Evolutionary conservation across 2,888 invertebrate species (phyloP).

Genomic region (Eupithecia vulgata): DNA sequence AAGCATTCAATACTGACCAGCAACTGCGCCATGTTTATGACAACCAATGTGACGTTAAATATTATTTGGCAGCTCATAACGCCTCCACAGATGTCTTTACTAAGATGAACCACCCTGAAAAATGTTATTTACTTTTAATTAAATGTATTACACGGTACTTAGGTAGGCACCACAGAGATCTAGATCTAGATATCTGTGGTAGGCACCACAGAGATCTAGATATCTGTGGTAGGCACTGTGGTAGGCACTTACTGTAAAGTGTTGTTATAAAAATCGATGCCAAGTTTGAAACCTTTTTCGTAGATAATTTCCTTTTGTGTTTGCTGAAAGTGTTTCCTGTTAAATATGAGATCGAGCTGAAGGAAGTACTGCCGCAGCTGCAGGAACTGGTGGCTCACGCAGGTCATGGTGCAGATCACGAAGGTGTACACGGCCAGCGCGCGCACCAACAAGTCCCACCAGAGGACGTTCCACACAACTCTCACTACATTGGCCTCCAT

Average conservation of each 20-base stretch:
- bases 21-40: slow-evolving; percentile 40
- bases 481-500: slow-evolving; percentile 10
- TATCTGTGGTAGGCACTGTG: neutral
- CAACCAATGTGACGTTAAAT: slow-evolving; percentile 39
- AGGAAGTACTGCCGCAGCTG: slow-evolving; percentile 54
- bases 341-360: slow-evolving; percentile 48
- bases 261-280: slow-evolving; percentile 52
- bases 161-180: no score
- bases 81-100: slow-evolving; percentile 43
- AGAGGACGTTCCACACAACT: slow-evolving; percentile 18
- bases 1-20: slow-evolving; percentile 32
- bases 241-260: slow-evolving; percentile 50
- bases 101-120: slow-evolving; percentile 40
- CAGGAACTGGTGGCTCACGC: slow-evolving; percentile 51
- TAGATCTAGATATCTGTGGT: no score
- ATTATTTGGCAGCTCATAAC: slow-evolving; percentile 50
- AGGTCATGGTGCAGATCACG: slow-evolving; percentile 26
- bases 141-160: no score
- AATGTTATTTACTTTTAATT: neutral
- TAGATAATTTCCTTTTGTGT: slow-evolving; percentile 48
- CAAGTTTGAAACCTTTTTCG: slow-evolving; percentile 48
- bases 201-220: no score
- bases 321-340: slow-evolving; percentile 31
- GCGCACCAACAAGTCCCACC: slow-evolving; percentile 29
- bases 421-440: slow-evolving; percentile 22